These are phyloP conservation scores for Hydropotes inermis DNA, from an alignment of 2,113 vertebrate genomes.

Conservation along the genomic window DNA sequence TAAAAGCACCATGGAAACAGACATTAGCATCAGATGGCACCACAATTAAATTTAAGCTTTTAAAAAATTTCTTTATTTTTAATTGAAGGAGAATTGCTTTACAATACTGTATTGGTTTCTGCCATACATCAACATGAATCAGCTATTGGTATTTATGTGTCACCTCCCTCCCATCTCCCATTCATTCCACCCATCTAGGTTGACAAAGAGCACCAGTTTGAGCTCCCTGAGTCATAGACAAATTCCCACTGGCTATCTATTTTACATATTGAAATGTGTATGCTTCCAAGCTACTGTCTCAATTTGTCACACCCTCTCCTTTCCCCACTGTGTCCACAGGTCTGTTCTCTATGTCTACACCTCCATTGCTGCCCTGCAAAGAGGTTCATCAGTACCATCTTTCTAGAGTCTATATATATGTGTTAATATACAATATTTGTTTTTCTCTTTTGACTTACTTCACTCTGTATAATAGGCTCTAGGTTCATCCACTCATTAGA, in stretches of 20 bases:
- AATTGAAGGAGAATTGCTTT: background rate
- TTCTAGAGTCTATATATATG: background rate
- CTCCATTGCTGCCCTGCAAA: background rate
- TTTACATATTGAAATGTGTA: background rate
- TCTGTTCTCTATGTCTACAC: background rate
- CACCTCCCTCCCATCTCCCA: background rate
- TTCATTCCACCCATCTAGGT: background rate
- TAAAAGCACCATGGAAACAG: background rate
- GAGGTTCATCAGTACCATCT: background rate
- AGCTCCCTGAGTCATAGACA: background rate
- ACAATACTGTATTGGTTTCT: background rate
- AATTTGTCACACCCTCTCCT: background rate
- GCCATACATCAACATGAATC: background rate
- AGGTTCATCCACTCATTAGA: background rate
- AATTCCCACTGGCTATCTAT: background rate
- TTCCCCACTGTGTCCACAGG: background rate
- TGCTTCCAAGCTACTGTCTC: background rate
- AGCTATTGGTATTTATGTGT: background rate
- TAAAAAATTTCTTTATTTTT: background rate
- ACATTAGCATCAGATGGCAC: background rate
- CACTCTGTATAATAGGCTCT: background rate
- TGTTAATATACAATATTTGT: background rate
- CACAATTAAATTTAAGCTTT: slow-evolving; percentile 5
- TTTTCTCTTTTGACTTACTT: background rate
- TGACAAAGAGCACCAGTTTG: background rate